Evolutionary conservation across 2,797 vertebrate species (phyloP).

Genomic region (Gadopsis bispinosus): DNA sequence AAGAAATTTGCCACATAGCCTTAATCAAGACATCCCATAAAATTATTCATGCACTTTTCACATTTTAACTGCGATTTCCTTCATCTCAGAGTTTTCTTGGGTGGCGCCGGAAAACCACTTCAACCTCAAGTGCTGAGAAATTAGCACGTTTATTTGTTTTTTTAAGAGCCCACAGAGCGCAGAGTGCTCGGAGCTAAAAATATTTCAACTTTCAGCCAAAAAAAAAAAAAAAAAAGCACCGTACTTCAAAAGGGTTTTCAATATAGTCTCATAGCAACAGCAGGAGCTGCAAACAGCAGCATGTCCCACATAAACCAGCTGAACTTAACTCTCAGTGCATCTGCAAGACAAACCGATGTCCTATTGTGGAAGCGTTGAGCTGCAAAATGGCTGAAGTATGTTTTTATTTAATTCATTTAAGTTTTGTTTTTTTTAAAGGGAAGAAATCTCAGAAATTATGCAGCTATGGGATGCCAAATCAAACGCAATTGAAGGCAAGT

Average conservation of each 20-base stretch:
- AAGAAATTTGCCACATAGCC: neutral
- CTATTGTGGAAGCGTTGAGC: neutral
- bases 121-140: conserved; percentile 25
- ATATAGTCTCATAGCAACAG: conserved; percentile 40
- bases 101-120: neutral
- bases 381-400: neutral
- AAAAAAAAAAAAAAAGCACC: conserved; percentile 4
- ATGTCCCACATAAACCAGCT: conserved; percentile 16
- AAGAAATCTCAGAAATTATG: neutral
- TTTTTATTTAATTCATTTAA: neutral
- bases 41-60: neutral
- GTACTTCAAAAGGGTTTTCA: conserved; percentile 34
- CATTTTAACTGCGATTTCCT: neutral
- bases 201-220: conserved; percentile 29
- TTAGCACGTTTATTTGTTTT: neutral
- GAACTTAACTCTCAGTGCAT: conserved; percentile 13
- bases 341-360: conserved; percentile 13
- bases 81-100: neutral
- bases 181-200: conserved; percentile 30
- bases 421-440: neutral
- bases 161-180: neutral
- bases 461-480: neutral
- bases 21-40: neutral
- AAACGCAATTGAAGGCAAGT: neutral
- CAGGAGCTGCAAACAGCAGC: conserved; percentile 1